These are phyloP conservation scores for Athripsodes cinereus DNA, from an alignment of 2,888 invertebrate genomes.

Conservation along the genomic window DNA sequence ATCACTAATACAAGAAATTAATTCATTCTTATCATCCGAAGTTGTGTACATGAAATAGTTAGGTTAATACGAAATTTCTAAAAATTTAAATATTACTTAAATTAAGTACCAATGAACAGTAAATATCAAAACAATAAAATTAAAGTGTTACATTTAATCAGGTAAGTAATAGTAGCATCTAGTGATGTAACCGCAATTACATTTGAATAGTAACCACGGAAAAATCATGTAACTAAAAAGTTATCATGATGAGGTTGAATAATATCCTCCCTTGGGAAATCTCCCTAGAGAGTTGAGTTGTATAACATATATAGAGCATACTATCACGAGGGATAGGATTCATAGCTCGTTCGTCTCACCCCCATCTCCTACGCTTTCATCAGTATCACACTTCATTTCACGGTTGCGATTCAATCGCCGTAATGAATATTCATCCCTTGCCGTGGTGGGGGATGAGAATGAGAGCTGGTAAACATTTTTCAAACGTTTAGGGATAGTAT, in stretches of 20 bases:
- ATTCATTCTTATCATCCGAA: no score
- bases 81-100: no score
- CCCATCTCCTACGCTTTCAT: slow-evolving; percentile 23
- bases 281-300: slow-evolving; percentile 5
- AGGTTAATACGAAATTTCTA: no score
- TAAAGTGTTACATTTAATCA: no score
- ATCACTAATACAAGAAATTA: no score
- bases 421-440: slow-evolving; percentile 27
- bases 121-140: no score
- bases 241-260: slow-evolving; percentile 20
- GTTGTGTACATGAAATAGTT: no score
- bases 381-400: slow-evolving; percentile 27
- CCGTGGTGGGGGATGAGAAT: slow-evolving; percentile 5
- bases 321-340: not conserved
- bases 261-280: slow-evolving; percentile 24
- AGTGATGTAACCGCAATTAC: slow-evolving; percentile 26
- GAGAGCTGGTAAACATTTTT: slow-evolving; percentile 24
- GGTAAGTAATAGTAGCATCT: no score
- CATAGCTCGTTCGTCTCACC: slow-evolving; percentile 3
- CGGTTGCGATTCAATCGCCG: slow-evolving; percentile 27
- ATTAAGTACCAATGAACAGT: no score
- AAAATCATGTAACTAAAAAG: slow-evolving; percentile 25
- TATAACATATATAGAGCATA: not conserved
- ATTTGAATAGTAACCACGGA: slow-evolving; percentile 25
- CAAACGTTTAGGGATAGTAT: slow-evolving; percentile 21